phyloP scores from a whole-genome alignment of 2,888 invertebrate genomes.

The Trimorus sp. region DNA sequence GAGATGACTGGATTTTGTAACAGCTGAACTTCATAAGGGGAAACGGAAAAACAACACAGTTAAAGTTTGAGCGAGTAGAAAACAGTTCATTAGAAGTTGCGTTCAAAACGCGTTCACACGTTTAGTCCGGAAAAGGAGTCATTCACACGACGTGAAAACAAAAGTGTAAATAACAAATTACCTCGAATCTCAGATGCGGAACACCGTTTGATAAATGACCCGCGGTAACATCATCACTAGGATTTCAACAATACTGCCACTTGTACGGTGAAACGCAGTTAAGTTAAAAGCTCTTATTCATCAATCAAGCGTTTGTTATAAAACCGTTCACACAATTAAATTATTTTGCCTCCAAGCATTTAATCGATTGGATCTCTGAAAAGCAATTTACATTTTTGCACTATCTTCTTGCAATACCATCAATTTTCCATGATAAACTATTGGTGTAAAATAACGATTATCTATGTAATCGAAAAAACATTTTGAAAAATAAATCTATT shows the following conservation, averaged over 20 bases:
- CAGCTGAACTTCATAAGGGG: slow-evolving; percentile 7
- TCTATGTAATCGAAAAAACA: no score
- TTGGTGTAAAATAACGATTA: no score
- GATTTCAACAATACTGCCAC: slow-evolving; percentile 4
- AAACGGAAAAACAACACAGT: background rate
- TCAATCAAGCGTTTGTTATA: slow-evolving; percentile 29
- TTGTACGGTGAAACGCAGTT: no score
- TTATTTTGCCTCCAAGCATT: no score
- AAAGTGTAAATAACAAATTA: slow-evolving; percentile 35
- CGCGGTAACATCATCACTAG: slow-evolving; percentile 9
- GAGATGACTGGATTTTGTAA: slow-evolving; percentile 10
- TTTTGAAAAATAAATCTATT: no score
- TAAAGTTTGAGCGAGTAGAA: background rate
- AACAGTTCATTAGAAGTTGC: slow-evolving; percentile 20
- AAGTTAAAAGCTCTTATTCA: slow-evolving; percentile 3
- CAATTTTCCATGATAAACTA: no score
- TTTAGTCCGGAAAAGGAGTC: background rate
- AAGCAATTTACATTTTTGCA: no score
- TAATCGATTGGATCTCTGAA: no score
- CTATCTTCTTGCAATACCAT: no score
- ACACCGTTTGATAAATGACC: slow-evolving; percentile 31
- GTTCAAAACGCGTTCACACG: slow-evolving; percentile 10
- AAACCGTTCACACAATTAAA: no score
- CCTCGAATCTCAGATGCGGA: slow-evolving; percentile 1
- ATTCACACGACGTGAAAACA: slow-evolving; percentile 25